Percentiles rank a stretch among this genome's conserved stretches.
phyloP scores from a whole-genome alignment of 2,888 invertebrate genomes.

The Pyrochroa serraticornis region DNA sequence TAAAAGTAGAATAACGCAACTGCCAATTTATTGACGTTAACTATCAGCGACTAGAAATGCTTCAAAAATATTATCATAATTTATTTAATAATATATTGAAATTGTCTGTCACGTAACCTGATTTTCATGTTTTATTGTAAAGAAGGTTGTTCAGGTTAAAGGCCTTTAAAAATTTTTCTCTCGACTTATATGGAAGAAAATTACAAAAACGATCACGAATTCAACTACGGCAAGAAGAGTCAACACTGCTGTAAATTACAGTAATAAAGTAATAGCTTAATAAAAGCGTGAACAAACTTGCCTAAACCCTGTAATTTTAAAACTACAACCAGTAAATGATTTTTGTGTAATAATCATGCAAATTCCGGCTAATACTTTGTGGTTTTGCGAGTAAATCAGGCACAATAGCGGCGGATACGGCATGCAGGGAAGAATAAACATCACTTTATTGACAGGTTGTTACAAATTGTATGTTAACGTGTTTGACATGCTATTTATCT shows the following conservation, averaged over 20 bases:
- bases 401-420: conserved; percentile 3
- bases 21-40: no score
- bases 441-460: conserved; percentile 29
- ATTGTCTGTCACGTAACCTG: conserved; percentile 12
- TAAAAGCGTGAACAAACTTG: conserved; percentile 22
- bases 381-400: conserved; percentile 9
- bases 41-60: background rate
- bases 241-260: conserved; percentile 29
- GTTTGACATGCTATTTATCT: conserved; percentile 37
- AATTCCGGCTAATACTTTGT: background rate
- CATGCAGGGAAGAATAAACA: conserved; percentile 21
- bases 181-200: conserved; percentile 23
- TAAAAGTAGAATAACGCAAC: background rate
- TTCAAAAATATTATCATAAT: conserved; percentile 4
- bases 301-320: conserved; percentile 19
- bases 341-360: conserved; percentile 5
- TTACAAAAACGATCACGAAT: conserved; percentile 27
- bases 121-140: conserved; percentile 16
- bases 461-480: conserved; percentile 35
- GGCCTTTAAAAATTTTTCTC: conserved; percentile 17
- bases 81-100: conserved; percentile 11
- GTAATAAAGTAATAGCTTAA: conserved; percentile 30
- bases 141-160: conserved; percentile 5
- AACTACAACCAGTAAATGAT: conserved; percentile 1
- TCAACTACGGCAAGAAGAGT: conserved; percentile 25